Evolutionary conservation across 2,888 invertebrate genomes (phyloP), one percentile per base, ranked within the genome.

Genomic region (Morpho helenor): DNA sequence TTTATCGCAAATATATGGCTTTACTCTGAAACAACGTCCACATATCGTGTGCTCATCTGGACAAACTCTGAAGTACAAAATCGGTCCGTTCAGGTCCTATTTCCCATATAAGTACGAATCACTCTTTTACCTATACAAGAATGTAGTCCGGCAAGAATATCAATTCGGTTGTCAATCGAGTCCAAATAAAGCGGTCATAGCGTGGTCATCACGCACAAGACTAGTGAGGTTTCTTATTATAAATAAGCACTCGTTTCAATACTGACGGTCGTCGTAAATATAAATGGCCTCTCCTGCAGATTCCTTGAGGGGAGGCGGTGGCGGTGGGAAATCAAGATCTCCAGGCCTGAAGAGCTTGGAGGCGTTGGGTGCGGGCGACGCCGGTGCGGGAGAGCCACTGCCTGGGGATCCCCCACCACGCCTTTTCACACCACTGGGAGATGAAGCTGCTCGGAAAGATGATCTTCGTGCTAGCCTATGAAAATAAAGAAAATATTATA

Each of bases 251-350:
- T 71, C 44, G 42, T 46, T 71, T 85, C 85, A 87, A 70, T 89
- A 89, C 73, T 85, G 87, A 64, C 84, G 84, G 67, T 90, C 88
- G 71, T 89, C 87, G 79, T 90, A 90, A 39, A 90, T 89, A 73
- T 90, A 90, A 68, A 94, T 93, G 49, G 93, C 93, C 74, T 94
- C 94, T 7, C 93, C 94, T 46, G 94, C 94, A 62, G 94, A 92
- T 70, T 94, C 94, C 75, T 94, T 94, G 69, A 76, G 89, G 58
- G 92, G 91, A 64, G 76, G 90, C 62, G 74, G 89, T 59, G 76
- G 85, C 71, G 80, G 88, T 60, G 80, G 89, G 83, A 82, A 89
- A 76, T 82, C 87, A 41, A 82, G 81, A 52, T 84, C 86, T 16
- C 85, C 88, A 2, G 88, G 85, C 65, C 90, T 73, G 80, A 90